Conservation (phyloP, 2,113 vertebrate species). For the Ophiodon elongatus region DNA sequence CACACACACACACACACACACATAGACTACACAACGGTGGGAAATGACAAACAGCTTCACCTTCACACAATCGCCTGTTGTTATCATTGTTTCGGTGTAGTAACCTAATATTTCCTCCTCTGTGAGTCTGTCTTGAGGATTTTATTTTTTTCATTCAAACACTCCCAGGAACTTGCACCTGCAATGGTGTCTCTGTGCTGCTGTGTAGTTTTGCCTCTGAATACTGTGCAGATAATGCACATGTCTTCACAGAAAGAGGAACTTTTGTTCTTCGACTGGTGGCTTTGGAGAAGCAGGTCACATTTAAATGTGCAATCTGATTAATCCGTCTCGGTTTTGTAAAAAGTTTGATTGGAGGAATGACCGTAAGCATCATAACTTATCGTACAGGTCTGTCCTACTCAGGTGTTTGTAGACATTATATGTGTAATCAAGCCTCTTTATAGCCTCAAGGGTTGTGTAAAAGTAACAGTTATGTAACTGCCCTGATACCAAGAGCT, state of each 20-base stretch:
- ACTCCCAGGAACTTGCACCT: conserved; percentile 20
- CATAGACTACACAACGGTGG: conserved; percentile 38
- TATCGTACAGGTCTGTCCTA: conserved; percentile 34
- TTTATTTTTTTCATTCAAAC: conserved; percentile 3
- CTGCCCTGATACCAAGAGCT: conserved; percentile 19
- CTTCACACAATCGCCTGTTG: conserved; percentile 56
- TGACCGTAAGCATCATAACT: not conserved
- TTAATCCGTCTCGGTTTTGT: not conserved
- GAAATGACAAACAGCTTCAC: conserved; percentile 48
- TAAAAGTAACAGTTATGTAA: conserved; percentile 19
- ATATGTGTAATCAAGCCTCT: conserved; percentile 14
- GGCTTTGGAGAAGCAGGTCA: not conserved
- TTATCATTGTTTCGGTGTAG: conserved; percentile 56
- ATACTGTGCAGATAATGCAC: not conserved
- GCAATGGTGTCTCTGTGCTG: conserved; percentile 16
- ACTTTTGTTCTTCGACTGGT: not conserved
- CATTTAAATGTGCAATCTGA: not conserved
- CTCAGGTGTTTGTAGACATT: conserved; percentile 25
- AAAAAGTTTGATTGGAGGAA: not conserved
- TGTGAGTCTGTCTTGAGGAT: conserved; percentile 4
- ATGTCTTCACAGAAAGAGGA: not conserved
- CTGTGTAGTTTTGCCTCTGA: conserved; percentile 21
- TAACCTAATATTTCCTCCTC: conserved; percentile 70
- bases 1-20: conserved; percentile 14
- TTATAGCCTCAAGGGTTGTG: conserved; percentile 25